These are phyloP conservation scores for Mechanitis mazaeus DNA, from an alignment of 2,888 invertebrate genomes.

Conservation along the genomic window DNA sequence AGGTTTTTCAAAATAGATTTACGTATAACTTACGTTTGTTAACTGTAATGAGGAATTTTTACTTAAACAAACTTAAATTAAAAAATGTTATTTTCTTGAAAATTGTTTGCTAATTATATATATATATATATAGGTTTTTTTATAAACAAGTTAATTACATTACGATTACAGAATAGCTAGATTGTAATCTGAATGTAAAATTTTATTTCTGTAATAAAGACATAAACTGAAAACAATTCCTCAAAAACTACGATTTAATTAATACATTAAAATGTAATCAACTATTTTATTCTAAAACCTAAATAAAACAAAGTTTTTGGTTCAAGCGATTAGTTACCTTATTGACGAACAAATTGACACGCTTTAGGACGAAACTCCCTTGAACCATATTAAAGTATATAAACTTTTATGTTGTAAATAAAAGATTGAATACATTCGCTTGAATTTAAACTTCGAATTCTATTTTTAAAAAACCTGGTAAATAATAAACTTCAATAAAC, in stretches of 20 bases:
- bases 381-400: slow-evolving; percentile 7
- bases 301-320: not conserved
- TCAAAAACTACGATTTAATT: slow-evolving; percentile 32
- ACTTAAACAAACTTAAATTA: too few relatives aligned
- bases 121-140: too few relatives aligned
- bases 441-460: slow-evolving; percentile 1
- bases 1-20: slow-evolving; percentile 9
- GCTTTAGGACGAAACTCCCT: not conserved
- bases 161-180: slow-evolving; percentile 10
- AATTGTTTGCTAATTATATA: too few relatives aligned
- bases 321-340: not conserved
- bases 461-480: not conserved
- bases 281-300: slow-evolving; percentile 24
- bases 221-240: slow-evolving; percentile 21
- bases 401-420: slow-evolving; percentile 28
- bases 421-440: slow-evolving; percentile 17
- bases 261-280: slow-evolving; percentile 30
- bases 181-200: slow-evolving; percentile 2
- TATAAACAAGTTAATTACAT: too few relatives aligned
- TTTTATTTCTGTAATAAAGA: slow-evolving; percentile 5
- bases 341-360: not conserved
- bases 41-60: too few relatives aligned
- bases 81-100: too few relatives aligned
- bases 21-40: slow-evolving; percentile 28
- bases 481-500: too few relatives aligned